Evolutionary conservation across 2,113 vertebrate species (phyloP).

Genomic region (Dermatemys mawii): DNA sequence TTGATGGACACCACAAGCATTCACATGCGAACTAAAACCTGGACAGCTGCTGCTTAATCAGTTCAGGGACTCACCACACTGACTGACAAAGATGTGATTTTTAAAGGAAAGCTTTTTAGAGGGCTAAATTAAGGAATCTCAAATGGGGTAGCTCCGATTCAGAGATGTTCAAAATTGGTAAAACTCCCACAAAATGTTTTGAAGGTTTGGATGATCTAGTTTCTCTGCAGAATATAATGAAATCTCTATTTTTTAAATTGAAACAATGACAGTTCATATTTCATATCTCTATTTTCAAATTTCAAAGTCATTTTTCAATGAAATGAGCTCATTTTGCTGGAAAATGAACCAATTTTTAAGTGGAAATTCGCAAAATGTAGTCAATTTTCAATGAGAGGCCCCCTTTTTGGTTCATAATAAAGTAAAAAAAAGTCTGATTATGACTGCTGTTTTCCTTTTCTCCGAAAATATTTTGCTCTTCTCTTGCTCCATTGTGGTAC

Average conservation of each 20-base stretch:
- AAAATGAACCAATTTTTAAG: neutral
- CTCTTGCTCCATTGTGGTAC: neutral
- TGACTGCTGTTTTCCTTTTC: neutral
- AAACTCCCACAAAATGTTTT: neutral
- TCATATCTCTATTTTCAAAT: neutral
- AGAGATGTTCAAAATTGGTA: neutral
- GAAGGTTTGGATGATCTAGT: neutral
- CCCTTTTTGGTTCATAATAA: neutral
- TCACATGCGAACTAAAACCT: rapidly evolving
- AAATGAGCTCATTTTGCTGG: neutral
- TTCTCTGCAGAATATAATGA: neutral
- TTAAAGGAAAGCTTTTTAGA: neutral
- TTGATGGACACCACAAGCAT: neutral
- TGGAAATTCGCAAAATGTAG: neutral
- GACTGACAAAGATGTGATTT: neutral
- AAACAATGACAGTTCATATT: neutral
- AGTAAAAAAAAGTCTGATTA: neutral
- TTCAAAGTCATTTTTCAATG: neutral
- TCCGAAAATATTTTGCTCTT: neutral
- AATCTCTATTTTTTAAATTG: neutral
- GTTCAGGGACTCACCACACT: neutral
- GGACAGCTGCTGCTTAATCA: neutral
- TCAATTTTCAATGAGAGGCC: neutral
- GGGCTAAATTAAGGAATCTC: neutral
- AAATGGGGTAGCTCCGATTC: neutral